Percentiles rank a stretch among this genome's conserved stretches.
These are phyloP conservation scores for Lepidurus couesii DNA, from an alignment of 1,140 invertebrate species.

Conservation along the genomic window DNA sequence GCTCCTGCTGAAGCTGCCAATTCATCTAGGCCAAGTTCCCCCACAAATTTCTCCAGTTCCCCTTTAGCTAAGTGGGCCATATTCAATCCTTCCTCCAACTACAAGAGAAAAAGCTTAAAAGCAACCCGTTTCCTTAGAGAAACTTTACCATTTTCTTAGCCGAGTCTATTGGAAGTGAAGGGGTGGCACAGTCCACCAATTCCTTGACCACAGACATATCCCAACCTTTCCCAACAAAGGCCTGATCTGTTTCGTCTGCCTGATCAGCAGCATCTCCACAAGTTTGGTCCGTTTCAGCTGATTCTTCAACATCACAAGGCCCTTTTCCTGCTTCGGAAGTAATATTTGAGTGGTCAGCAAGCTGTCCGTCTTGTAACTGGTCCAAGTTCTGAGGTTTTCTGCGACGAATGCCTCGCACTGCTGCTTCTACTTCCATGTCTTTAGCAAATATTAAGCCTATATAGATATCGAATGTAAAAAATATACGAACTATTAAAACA, in stretches of 20 bases:
- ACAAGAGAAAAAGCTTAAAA: neutral
- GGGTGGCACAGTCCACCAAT: neutral
- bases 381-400: neutral
- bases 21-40: conserved; percentile 11
- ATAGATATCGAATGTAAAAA: neutral
- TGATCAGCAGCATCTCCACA: neutral
- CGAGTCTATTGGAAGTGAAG: neutral
- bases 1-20: conserved; percentile 15
- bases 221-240: neutral
- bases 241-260: neutral
- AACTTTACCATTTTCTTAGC: conserved; percentile 15
- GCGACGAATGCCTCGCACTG: neutral
- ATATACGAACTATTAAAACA: too few relatives aligned
- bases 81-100: conserved; percentile 32
- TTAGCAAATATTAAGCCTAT: neutral
- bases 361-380: neutral
- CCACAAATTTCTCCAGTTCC: conserved; percentile 9
- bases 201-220: conserved; percentile 4
- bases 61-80: neutral
- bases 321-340: neutral
- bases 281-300: neutral
- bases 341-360: neutral
- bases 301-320: neutral
- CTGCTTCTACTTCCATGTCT: neutral
- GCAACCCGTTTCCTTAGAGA: neutral